Percentiles rank a stretch among this genome's conserved stretches.
Conservation (phyloP, 2,888 invertebrate species). For the Hirudinaria manillensis region DNA sequence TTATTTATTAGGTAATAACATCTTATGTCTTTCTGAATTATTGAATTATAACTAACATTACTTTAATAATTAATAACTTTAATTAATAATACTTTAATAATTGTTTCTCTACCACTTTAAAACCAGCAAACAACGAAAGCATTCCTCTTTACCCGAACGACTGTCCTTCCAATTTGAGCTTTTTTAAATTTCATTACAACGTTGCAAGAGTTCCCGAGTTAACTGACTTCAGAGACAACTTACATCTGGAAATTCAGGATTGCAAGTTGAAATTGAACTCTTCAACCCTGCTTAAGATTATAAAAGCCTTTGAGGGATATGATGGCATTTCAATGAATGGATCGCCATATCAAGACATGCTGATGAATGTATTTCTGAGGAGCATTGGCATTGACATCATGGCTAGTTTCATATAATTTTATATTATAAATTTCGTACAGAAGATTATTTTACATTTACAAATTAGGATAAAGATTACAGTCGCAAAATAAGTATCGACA, state of each 20-base stretch:
- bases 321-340: not conserved
- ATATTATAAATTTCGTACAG: not conserved
- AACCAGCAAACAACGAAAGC: too few species aligned
- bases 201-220: too few species aligned
- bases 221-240: too few species aligned
- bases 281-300: not conserved
- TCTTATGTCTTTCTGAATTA: too few species aligned
- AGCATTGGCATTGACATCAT: not conserved
- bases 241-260: not conserved
- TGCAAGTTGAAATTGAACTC: constrained; percentile 3
- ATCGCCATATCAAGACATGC: not conserved
- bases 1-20: constrained; percentile 4
- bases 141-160: too few species aligned
- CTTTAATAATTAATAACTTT: not conserved
- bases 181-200: too few species aligned
- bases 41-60: not conserved
- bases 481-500: constrained; percentile 58
- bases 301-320: not conserved
- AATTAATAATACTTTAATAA: not conserved
- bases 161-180: too few species aligned
- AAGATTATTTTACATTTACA: too few species aligned
- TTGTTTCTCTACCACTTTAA: too few species aligned
- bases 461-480: not conserved
- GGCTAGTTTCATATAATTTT: not conserved
- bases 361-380: not conserved